These are phyloP conservation scores for Vanessa cardui DNA, from an alignment of 2,888 invertebrate genomes.

Conservation along the genomic window DNA sequence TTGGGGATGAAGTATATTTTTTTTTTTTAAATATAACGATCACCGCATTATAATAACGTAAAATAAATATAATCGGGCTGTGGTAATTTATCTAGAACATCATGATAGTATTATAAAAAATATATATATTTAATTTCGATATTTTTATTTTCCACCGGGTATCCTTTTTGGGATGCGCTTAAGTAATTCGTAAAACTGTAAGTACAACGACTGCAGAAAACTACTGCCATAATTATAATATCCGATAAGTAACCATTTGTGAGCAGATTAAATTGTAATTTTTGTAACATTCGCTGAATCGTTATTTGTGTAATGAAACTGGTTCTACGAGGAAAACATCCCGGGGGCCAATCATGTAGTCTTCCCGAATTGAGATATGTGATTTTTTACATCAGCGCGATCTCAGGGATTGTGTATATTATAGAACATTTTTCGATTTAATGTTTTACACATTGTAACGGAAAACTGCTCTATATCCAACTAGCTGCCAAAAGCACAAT, in stretches of 20 bases:
- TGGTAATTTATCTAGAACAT: conserved; percentile 38
- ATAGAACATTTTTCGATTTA: conserved; percentile 17
- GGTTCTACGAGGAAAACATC: conserved; percentile 43
- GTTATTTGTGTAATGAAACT: conserved; percentile 18
- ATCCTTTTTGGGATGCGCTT: conserved; percentile 43
- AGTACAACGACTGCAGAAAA: conserved; percentile 53
- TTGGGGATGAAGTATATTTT: background rate
- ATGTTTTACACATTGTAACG: conserved; percentile 15
- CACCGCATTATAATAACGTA: conserved; percentile 33
- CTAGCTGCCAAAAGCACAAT: conserved; percentile 32
- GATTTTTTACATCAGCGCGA: conserved; percentile 37
- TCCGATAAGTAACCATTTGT: conserved; percentile 29
- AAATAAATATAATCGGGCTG: conserved; percentile 39
- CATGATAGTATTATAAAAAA: conserved; percentile 24
- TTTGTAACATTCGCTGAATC: conserved; percentile 31
- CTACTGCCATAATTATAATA: conserved; percentile 51
- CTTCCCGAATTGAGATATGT: conserved; percentile 55
- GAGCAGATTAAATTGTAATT: conserved; percentile 34
- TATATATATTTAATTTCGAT: conserved; percentile 29
- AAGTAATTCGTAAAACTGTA: conserved; percentile 45
- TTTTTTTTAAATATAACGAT: conserved; percentile 15
- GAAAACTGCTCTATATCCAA: conserved; percentile 24
- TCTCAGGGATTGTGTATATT: conserved; percentile 31
- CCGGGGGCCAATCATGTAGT: conserved; percentile 66
- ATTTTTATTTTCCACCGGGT: conserved; percentile 26